Evolutionary conservation across 1,140 invertebrate species (phyloP).

Genomic region (Augochlora pura): DNA sequence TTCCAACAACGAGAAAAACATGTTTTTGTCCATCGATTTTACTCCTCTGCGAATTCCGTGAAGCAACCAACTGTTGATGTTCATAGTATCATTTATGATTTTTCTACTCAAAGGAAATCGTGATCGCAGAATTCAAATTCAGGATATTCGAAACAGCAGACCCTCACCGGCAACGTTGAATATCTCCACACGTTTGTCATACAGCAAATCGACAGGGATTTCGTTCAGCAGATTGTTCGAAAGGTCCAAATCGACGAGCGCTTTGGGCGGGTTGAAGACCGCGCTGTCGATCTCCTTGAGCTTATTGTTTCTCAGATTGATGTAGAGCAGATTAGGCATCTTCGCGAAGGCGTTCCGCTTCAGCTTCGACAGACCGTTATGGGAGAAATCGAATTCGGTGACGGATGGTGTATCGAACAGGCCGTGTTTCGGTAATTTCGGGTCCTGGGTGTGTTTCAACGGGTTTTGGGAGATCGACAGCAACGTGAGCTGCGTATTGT

Average conservation of each 20-base stretch:
- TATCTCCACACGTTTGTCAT: slow-evolving; percentile 82
- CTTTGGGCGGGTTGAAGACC: slow-evolving; percentile 82
- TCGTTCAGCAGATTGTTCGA: slow-evolving; percentile 83
- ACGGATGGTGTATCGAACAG: slow-evolving; percentile 83
- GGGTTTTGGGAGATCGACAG: slow-evolving; percentile 86
- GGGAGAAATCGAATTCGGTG: slow-evolving; percentile 85
- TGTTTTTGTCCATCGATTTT: too few species aligned
- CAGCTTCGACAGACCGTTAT: slow-evolving; percentile 83
- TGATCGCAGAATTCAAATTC: too few species aligned
- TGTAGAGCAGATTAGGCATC: slow-evolving; percentile 83
- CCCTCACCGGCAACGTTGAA: slow-evolving; percentile 77
- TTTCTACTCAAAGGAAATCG: too few species aligned
- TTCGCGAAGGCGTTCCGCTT: slow-evolving; percentile 82
- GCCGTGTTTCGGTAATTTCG: slow-evolving; percentile 75
- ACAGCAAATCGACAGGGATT: slow-evolving; percentile 82
- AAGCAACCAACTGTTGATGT: too few species aligned
- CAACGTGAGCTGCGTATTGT: slow-evolving; percentile 83
- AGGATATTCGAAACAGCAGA: not conserved
- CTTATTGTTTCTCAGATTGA: slow-evolving; percentile 84
- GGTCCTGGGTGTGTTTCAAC: slow-evolving; percentile 79
- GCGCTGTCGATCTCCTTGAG: slow-evolving; percentile 82
- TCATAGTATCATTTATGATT: too few species aligned
- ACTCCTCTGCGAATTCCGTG: too few species aligned
- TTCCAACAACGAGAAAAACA: too few species aligned
- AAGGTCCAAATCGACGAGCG: slow-evolving; percentile 85